Evolutionary conservation across 2,113 vertebrate species (phyloP).

Genomic region (Gavia stellata): DNA sequence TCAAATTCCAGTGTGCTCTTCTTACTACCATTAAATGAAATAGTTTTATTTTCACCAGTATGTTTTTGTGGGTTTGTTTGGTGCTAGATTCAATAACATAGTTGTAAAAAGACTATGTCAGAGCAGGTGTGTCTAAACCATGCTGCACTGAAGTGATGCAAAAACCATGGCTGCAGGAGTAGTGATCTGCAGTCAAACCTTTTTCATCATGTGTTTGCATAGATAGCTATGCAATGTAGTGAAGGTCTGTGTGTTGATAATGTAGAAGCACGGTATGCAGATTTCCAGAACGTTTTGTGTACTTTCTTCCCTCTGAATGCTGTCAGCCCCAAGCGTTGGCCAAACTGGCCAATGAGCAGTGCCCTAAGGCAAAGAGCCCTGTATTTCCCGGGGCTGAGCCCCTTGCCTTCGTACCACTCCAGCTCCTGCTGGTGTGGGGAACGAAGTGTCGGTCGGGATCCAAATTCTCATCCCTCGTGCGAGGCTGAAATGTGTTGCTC

Average conservation of each 20-base stretch:
- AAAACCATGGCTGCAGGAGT: not conserved
- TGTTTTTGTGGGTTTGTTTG: not conserved
- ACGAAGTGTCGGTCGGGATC: not conserved
- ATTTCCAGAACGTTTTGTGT: fast-evolving
- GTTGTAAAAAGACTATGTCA: not conserved
- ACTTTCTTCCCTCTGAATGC: not conserved
- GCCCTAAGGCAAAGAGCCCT: not conserved
- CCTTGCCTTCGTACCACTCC: not conserved
- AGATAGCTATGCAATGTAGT: not conserved
- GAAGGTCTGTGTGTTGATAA: not conserved
- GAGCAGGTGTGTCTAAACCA: not conserved
- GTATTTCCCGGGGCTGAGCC: not conserved
- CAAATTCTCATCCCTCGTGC: fast-evolving
- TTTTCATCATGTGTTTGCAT: not conserved
- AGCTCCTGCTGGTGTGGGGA: not conserved
- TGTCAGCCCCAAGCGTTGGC: not conserved
- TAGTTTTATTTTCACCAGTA: not conserved
- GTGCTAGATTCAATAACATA: not conserved
- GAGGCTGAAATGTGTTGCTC: not conserved
- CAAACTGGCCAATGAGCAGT: not conserved
- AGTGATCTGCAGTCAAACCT: not conserved
- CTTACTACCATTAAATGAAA: not conserved
- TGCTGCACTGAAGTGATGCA: not conserved
- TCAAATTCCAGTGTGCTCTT: not conserved
- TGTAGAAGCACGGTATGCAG: not conserved